A percentile compares a stretch with the other conserved stretches of the same genome.
Conservation (phyloP, 1,140 invertebrate genomes). For the Bombus ignitus region DNA sequence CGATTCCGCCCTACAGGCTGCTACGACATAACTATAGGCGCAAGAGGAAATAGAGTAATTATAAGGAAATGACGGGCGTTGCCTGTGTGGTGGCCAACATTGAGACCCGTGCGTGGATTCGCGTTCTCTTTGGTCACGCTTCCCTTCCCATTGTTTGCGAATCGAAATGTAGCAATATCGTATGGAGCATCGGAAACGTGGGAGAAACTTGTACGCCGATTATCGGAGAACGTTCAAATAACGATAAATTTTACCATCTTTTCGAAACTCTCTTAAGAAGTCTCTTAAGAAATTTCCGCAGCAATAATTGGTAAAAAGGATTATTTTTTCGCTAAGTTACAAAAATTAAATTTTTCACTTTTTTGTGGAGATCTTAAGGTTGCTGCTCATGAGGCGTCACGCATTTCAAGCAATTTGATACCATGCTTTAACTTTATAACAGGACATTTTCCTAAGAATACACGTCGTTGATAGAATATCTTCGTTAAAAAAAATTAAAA, state of each 20-base stretch:
- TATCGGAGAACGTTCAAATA: not conserved
- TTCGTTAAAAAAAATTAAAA: not conserved
- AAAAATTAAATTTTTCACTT: not conserved
- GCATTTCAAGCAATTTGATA: not conserved
- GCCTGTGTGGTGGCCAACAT: slow-evolving; percentile 72
- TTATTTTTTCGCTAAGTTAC: not conserved
- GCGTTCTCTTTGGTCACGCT: slow-evolving; percentile 42
- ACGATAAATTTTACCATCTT: too few species aligned
- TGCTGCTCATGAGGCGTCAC: too few species aligned
- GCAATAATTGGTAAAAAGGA: not conserved
- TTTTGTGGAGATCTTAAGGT: too few species aligned
- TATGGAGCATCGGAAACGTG: too few species aligned
- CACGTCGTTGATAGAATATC: not conserved
- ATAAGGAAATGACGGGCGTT: slow-evolving; percentile 80
- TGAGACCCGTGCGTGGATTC: slow-evolving; percentile 58
- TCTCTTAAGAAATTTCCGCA: not conserved
- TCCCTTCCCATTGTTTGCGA: slow-evolving; percentile 35
- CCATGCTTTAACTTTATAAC: not conserved
- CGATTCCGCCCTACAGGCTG: slow-evolving; percentile 66
- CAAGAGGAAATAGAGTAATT: slow-evolving; percentile 79
- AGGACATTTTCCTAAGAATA: not conserved
- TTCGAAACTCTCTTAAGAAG: not conserved
- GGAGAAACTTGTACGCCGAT: not conserved
- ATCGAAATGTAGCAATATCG: slow-evolving; percentile 32
- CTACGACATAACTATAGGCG: slow-evolving; percentile 51